These are phyloP conservation scores for Tribolium freemani DNA, from an alignment of 2,888 invertebrate species.

Conservation along the genomic window DNA sequence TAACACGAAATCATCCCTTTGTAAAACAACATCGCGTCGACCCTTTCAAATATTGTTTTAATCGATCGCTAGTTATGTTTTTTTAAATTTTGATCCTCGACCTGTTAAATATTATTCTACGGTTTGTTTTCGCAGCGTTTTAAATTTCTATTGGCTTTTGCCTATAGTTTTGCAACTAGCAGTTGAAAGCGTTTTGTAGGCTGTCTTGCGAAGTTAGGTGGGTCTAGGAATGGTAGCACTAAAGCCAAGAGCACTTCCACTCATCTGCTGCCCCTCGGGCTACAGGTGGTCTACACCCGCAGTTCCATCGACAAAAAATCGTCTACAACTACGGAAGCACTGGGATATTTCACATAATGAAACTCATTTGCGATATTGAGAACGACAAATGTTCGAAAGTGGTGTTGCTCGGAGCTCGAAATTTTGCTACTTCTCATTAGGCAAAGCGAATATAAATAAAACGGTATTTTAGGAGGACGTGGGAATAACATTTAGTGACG, in stretches of 20 bases:
- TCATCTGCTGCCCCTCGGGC: constrained; percentile 6
- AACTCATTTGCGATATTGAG: not conserved
- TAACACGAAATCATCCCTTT: not conserved
- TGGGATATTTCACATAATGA: not conserved
- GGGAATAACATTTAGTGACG: constrained; percentile 16
- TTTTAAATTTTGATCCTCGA: not conserved
- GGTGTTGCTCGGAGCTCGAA: not conserved
- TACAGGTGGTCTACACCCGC: constrained; percentile 16
- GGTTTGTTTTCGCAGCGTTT: too few species aligned
- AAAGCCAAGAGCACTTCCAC: constrained; percentile 6
- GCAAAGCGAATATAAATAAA: not conserved
- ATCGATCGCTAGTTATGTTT: not conserved
- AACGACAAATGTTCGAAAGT: not conserved
- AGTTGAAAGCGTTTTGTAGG: constrained; percentile 2
- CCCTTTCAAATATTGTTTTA: not conserved
- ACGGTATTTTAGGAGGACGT: not conserved
- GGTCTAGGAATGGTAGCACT: not conserved
- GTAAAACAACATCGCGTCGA: not conserved
- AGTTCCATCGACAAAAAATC: constrained; percentile 8
- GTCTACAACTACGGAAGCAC: not conserved
- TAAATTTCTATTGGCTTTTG: not conserved
- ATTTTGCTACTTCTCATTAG: not conserved
- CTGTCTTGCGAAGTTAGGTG: not conserved
- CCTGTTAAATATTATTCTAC: too few species aligned
- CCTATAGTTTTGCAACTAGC: too few species aligned